Conservation (phyloP, 2,888 invertebrate species). For the Dioctria linearis region DNA sequence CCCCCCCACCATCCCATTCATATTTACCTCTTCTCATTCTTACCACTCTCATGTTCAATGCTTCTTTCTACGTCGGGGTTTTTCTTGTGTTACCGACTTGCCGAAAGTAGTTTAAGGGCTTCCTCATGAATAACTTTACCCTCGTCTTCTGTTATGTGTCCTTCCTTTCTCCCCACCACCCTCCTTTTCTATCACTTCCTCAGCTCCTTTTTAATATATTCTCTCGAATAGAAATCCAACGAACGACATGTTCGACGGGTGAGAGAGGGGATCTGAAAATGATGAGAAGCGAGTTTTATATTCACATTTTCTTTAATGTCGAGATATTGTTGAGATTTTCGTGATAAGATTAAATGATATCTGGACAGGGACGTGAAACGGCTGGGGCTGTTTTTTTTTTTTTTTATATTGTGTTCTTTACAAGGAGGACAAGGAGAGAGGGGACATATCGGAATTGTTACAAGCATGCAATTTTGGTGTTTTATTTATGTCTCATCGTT, state of each 20-base stretch:
- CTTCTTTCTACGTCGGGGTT: conserved; percentile 50
- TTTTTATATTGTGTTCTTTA: background rate
- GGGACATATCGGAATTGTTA: background rate
- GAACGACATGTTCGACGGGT: background rate
- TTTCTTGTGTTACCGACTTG: conserved; percentile 60
- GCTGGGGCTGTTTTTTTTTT: background rate
- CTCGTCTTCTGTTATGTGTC: conserved; percentile 1
- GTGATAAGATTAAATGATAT: conserved; percentile 50
- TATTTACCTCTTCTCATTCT: too few species aligned
- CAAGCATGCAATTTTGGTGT: conserved; percentile 40
- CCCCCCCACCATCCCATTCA: background rate
- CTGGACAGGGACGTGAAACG: background rate
- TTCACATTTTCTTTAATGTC: conserved; percentile 50
- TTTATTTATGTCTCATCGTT: conserved; percentile 50
- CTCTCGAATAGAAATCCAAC: conserved; percentile 37
- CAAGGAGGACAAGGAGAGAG: background rate
- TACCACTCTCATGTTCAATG: too few species aligned
- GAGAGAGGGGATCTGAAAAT: conserved; percentile 11
- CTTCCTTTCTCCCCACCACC: too few species aligned
- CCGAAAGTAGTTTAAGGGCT: conserved; percentile 61
- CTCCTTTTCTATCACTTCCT: background rate
- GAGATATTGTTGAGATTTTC: conserved; percentile 53
- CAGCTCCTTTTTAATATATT: conserved; percentile 40
- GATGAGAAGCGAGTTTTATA: conserved; percentile 47
- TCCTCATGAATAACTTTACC: conserved; percentile 53